These are phyloP conservation scores for Tetramorium parvispinum DNA, from an alignment of 1,140 invertebrate species.

Conservation along the genomic window DNA sequence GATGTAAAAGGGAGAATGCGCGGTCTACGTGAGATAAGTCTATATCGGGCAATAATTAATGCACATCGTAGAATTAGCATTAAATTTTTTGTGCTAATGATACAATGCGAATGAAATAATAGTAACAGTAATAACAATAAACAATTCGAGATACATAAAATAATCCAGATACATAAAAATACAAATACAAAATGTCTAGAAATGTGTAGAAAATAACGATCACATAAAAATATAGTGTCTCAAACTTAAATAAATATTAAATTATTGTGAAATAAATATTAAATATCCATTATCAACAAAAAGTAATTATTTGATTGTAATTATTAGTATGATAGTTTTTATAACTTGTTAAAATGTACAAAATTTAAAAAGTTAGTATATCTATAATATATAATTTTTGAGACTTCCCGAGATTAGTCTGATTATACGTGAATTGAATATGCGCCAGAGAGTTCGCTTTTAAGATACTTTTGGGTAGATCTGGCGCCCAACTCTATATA, in stretches of 20 bases:
- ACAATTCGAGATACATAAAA: background rate
- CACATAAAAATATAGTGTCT: background rate
- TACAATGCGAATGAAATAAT: background rate
- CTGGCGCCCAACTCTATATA: conserved; percentile 2
- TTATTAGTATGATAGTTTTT: background rate
- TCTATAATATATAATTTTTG: background rate
- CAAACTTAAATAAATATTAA: background rate
- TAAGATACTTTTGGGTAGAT: conserved; percentile 39
- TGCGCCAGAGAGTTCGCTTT: conserved; percentile 14
- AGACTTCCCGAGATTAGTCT: background rate
- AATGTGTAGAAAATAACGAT: background rate
- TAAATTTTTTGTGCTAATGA: conserved; percentile 36
- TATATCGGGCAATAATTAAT: conserved; percentile 37
- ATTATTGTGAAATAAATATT: background rate
- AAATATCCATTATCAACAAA: background rate
- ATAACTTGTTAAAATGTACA: background rate
- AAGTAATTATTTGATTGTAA: background rate
- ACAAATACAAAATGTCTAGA: background rate
- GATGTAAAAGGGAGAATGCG: conserved; percentile 29
- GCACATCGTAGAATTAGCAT: conserved; percentile 33
- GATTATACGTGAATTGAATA: conserved; percentile 9
- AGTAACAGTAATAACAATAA: background rate
- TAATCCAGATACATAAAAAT: background rate
- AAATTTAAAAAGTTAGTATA: background rate
- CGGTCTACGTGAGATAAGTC: conserved; percentile 24